Conservation (phyloP, 2,888 invertebrate species). For the Andrena flavipes region DNA sequence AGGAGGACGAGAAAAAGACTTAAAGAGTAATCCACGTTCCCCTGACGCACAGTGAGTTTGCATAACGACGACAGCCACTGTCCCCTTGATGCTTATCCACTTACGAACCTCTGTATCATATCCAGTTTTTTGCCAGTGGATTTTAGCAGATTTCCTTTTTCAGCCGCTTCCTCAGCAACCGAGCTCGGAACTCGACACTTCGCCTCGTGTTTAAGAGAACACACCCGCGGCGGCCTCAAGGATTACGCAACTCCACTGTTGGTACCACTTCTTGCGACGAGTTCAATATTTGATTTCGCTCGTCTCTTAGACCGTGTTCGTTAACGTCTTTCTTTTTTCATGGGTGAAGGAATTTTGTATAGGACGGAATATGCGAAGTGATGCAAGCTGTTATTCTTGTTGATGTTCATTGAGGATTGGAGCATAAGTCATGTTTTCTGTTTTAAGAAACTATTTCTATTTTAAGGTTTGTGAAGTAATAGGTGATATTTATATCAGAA, state of each 20-base stretch:
- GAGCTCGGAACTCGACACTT: conserved; percentile 22
- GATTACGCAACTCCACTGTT: conserved; percentile 4
- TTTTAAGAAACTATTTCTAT: too few relatives aligned
- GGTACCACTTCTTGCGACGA: conserved; percentile 13
- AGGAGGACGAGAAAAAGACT: conserved; percentile 23
- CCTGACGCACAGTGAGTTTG: conserved; percentile 41
- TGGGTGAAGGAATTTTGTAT: not conserved
- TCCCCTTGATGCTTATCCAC: conserved; percentile 52
- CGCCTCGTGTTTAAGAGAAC: conserved; percentile 6
- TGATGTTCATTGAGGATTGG: too few relatives aligned
- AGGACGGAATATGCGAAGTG: not conserved
- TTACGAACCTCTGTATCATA: conserved; percentile 41
- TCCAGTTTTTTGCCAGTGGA: conserved; percentile 36
- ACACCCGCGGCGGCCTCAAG: not conserved
- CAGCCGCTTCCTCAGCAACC: conserved; percentile 18
- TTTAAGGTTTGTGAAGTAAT: too few relatives aligned
- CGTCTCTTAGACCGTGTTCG: not conserved
- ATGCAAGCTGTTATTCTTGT: not conserved
- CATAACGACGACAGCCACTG: conserved; percentile 49
- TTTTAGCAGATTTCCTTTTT: conserved; percentile 32
- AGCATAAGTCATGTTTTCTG: too few relatives aligned
- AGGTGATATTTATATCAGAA: too few relatives aligned
- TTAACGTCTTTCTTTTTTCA: not conserved
- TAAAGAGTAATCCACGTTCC: conserved; percentile 50
- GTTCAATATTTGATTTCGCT: conserved; percentile 22